Percentiles rank a stretch among this genome's conserved stretches.
Evolutionary conservation across 1,140 invertebrate species (phyloP).

Genomic region (Tachypleus tridentatus): DNA sequence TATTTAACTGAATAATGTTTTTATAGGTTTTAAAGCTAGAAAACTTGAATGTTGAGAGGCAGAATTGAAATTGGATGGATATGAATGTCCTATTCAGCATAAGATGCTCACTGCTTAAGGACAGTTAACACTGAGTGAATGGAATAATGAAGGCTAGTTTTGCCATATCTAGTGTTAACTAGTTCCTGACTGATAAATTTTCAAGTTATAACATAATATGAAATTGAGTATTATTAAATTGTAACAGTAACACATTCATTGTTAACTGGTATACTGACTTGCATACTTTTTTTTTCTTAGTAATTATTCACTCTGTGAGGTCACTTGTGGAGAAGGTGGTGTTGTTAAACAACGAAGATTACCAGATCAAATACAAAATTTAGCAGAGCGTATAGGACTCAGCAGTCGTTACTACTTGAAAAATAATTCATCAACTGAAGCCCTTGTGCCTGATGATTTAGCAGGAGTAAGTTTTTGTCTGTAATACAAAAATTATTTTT

Average conservation of each 20-base stretch:
- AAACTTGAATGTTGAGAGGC: no score
- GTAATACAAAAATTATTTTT: no score
- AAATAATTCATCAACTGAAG: conserved; percentile 85
- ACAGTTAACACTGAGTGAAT: no score
- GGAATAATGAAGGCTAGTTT: no score
- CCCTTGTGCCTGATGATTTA: conserved; percentile 88
- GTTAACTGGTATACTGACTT: neutral
- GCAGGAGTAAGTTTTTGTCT: conserved; percentile 39
- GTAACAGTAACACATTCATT: neutral
- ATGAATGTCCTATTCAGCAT: no score
- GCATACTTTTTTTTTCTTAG: conserved; percentile 20
- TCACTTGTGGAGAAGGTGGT: conserved; percentile 82
- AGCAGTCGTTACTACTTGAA: conserved; percentile 78
- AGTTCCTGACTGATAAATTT: neutral
- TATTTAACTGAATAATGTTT: no score
- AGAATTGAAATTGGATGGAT: no score
- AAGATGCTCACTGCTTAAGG: no score
- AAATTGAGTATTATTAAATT: neutral
- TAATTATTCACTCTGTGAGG: conserved; percentile 88
- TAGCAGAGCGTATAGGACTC: conserved; percentile 81
- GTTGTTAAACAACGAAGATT: conserved; percentile 88
- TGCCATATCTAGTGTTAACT: neutral
- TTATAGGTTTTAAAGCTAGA: no score
- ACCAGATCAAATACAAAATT: conserved; percentile 86
- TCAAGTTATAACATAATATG: neutral